These are phyloP conservation scores for Trichacis sp. DNA, from an alignment of 2,888 invertebrate species.

Conservation along the genomic window DNA sequence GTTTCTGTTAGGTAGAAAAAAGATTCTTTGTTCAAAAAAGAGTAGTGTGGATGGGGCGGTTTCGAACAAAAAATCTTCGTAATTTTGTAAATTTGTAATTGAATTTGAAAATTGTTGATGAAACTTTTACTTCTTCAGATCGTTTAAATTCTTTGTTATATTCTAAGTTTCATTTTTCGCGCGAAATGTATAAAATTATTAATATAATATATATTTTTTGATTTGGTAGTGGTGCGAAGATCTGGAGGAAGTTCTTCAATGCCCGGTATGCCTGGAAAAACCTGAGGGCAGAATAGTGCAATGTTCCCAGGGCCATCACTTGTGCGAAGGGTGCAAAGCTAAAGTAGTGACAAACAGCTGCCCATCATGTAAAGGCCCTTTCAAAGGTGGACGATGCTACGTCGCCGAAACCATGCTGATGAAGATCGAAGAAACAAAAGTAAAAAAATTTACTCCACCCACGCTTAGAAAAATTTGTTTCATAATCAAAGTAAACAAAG, in stretches of 20 bases:
- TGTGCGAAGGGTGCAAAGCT: conserved; percentile 71
- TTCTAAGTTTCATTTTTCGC: no score
- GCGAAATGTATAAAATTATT: no score
- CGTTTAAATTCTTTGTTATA: no score
- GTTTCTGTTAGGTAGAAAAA: no score
- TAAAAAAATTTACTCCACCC: conserved; percentile 24
- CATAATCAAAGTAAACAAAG: background rate
- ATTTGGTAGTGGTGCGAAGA: conserved; percentile 34
- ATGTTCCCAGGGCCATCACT: conserved; percentile 73
- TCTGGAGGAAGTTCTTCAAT: conserved; percentile 72
- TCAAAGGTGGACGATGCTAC: conserved; percentile 72
- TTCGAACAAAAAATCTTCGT: no score
- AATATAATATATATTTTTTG: no score
- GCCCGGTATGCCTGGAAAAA: conserved; percentile 73
- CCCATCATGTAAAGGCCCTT: conserved; percentile 71
- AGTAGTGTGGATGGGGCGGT: no score
- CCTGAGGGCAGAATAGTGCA: conserved; percentile 71
- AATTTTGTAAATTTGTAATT: no score
- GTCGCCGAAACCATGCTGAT: conserved; percentile 72
- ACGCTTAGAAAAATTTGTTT: no score
- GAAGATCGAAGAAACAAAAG: conserved; percentile 66
- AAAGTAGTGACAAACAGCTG: conserved; percentile 68
- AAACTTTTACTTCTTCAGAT: no score
- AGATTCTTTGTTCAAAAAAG: no score
- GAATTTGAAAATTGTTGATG: no score